A percentile compares a stretch with the other conserved stretches of the same genome.
Evolutionary conservation across 2,113 vertebrate genomes (phyloP).

Genomic region (Pelodiscus sinensis): DNA sequence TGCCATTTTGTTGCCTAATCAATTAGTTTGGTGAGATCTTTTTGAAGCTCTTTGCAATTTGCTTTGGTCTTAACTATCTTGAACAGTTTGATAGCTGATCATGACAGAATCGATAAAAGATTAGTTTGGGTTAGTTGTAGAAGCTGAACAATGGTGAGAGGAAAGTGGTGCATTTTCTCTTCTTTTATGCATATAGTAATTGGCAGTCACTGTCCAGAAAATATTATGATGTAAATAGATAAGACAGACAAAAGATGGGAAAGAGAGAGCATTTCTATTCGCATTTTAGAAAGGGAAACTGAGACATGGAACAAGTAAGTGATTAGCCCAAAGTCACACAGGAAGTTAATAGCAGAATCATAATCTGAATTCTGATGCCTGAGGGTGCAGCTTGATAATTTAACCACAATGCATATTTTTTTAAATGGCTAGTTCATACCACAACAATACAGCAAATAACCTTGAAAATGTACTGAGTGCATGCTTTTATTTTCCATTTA

Average conservation of each 20-base stretch:
- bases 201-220: background rate
- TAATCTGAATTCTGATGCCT: background rate
- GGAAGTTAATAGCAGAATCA: background rate
- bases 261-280: background rate
- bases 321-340: background rate
- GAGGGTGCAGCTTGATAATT: background rate
- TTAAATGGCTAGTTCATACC: too few species aligned
- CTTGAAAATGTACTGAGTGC: slow-evolving; percentile 34
- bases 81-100: background rate
- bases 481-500: slow-evolving; percentile 40
- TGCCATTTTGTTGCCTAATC: too few species aligned
- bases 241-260: background rate
- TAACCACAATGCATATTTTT: background rate
- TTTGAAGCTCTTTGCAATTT: too few species aligned
- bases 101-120: background rate
- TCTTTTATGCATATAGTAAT: too few species aligned
- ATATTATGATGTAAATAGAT: background rate
- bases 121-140: background rate
- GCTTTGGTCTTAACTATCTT: too few species aligned
- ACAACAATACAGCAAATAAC: background rate
- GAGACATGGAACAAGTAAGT: background rate
- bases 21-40: too few species aligned
- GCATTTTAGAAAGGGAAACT: background rate
- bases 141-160: background rate
- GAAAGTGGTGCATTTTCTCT: background rate